A percentile compares a stretch with the other conserved stretches of the same genome.
Evolutionary conservation across 2,113 vertebrate genomes (phyloP).

Genomic region (Vanacampus margaritifer): DNA sequence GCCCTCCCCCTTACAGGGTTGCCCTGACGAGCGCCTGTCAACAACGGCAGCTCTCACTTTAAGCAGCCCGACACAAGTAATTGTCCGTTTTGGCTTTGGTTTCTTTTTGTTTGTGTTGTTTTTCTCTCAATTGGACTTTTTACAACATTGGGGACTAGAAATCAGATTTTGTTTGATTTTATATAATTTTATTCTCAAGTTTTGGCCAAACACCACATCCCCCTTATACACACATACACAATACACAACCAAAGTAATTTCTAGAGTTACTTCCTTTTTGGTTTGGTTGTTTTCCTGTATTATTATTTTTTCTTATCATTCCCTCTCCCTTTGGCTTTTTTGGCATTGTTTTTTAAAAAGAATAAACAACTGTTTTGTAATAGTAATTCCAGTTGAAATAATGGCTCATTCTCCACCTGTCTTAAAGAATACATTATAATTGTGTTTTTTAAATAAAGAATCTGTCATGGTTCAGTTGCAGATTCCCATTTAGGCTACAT

Average conservation of each 20-base stretch:
- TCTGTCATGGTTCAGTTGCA: slow-evolving; percentile 91
- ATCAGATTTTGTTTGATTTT: slow-evolving; percentile 59
- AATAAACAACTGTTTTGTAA: slow-evolving; percentile 69
- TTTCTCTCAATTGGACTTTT: slow-evolving; percentile 73
- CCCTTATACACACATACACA: slow-evolving; percentile 19
- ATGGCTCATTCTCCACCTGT: slow-evolving; percentile 66
- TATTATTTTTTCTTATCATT: slow-evolving; percentile 44
- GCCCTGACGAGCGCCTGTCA: slow-evolving; percentile 69
- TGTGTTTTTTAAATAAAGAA: slow-evolving; percentile 69
- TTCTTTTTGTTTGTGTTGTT: slow-evolving; percentile 42
- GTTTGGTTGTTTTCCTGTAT: slow-evolving; percentile 63
- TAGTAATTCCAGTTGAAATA: slow-evolving; percentile 56
- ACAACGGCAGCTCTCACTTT: slow-evolving; percentile 77
- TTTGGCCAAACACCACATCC: slow-evolving; percentile 16
- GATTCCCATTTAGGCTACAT: slow-evolving; percentile 99
- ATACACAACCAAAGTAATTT: slow-evolving; percentile 44
- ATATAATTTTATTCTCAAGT: neutral
- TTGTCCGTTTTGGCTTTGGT: slow-evolving; percentile 74
- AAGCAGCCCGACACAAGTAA: slow-evolving; percentile 81
- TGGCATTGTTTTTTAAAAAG: slow-evolving; percentile 67
- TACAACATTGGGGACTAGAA: slow-evolving; percentile 63
- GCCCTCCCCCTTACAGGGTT: slow-evolving; percentile 62
- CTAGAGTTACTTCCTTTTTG: slow-evolving; percentile 49
- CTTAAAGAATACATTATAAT: slow-evolving; percentile 66
- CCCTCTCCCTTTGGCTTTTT: slow-evolving; percentile 63